These are phyloP conservation scores for Spongia lamella DNA, from an alignment of 37 sponge, comb jelly and placozoan species.

Conservation along the genomic window DNA sequence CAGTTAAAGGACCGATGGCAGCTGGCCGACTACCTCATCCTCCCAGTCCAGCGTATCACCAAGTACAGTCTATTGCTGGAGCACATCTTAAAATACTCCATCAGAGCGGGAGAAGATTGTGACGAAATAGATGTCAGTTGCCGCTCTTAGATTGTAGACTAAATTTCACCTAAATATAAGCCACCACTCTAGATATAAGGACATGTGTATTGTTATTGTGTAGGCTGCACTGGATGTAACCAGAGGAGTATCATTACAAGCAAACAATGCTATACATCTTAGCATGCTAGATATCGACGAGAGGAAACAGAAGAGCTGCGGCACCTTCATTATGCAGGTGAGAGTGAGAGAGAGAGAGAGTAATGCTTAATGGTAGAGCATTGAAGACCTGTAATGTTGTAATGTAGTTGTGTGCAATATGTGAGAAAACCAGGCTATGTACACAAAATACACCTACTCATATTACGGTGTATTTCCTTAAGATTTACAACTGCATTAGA, in stretches of 20 bases:
- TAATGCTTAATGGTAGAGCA: neutral
- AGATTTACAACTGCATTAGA: no score
- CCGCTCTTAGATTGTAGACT: neutral
- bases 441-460: no score
- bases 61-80: constrained; percentile 76
- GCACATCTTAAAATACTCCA: constrained; percentile 70
- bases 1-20: constrained; percentile 57
- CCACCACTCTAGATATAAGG: neutral
- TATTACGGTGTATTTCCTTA: no score
- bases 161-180: no score
- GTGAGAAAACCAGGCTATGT: no score
- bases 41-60: constrained; percentile 80
- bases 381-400: no score
- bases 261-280: constrained; percentile 85
- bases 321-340: constrained; percentile 53
- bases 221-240: constrained; percentile 57
- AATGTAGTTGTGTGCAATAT: no score
- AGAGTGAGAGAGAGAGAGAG: neutral
- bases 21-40: constrained; percentile 77
- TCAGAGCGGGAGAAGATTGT: constrained; percentile 30
- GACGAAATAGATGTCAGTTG: constrained; percentile 20
- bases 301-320: constrained; percentile 15
- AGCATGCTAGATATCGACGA: constrained; percentile 54
- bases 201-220: neutral
- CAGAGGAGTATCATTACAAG: constrained; percentile 54